Percentiles rank a stretch among this genome's conserved stretches.
phyloP scores from a whole-genome alignment of 2,797 vertebrate species.

The Scolopax bukidnonensis region DNA sequence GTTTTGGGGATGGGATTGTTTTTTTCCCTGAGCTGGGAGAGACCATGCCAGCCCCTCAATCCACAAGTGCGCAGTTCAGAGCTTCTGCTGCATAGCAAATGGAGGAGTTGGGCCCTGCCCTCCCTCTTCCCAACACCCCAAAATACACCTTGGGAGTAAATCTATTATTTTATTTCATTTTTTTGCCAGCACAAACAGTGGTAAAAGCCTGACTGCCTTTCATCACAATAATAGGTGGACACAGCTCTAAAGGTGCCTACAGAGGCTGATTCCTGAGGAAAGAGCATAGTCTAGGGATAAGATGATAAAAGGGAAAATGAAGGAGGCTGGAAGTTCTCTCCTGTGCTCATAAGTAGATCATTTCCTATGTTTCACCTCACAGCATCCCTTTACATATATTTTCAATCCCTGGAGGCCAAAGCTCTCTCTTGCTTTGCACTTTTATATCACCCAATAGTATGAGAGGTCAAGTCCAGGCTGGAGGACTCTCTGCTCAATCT shows the following conservation, averaged over 20 bases:
- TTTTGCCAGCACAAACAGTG: accelerated
- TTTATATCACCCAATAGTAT: not conserved
- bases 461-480: not conserved
- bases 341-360: not conserved
- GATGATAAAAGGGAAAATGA: not conserved
- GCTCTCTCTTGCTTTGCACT: not conserved
- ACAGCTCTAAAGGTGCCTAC: not conserved
- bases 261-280: not conserved
- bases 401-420: not conserved
- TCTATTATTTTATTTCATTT: not conserved
- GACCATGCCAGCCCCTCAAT: conserved; percentile 61
- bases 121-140: not conserved
- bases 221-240: not conserved
- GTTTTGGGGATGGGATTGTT: conserved; percentile 76
- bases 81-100: conserved; percentile 18
- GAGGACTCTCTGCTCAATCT: not conserved
- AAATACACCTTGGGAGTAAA: not conserved
- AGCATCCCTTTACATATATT: not conserved
- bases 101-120: not conserved
- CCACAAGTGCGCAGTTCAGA: conserved; percentile 25
- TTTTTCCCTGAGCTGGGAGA: conserved; percentile 65
- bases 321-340: not conserved
- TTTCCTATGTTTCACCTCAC: not conserved
- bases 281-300: not conserved
- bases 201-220: not conserved